A percentile compares a stretch with the other conserved stretches of the same genome.
phyloP scores from a whole-genome alignment of 1,140 invertebrate genomes.

The Lutraria rhynchaena region DNA sequence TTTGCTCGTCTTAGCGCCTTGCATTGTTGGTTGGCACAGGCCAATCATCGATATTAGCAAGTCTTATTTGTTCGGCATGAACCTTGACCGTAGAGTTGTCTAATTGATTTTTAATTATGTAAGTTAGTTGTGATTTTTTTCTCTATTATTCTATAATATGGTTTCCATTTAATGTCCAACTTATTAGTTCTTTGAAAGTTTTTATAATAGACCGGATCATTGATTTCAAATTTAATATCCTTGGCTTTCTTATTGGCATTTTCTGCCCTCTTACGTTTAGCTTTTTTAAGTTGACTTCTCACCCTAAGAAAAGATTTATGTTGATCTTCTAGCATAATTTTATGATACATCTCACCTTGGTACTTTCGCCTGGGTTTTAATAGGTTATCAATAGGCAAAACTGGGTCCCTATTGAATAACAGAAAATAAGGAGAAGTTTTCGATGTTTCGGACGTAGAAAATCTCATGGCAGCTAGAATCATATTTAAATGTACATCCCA shows the following conservation, averaged over 20 bases:
- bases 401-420: slow-evolving; percentile 27
- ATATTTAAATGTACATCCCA: slow-evolving; percentile 55
- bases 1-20: too few species aligned
- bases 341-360: slow-evolving; percentile 32
- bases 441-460: slow-evolving; percentile 34
- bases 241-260: too few species aligned
- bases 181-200: not conserved
- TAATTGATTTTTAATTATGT: not conserved
- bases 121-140: not conserved
- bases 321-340: slow-evolving; percentile 42
- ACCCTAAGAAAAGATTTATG: slow-evolving; percentile 45
- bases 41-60: not conserved
- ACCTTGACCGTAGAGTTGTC: not conserved
- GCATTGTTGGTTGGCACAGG: not conserved
- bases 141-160: not conserved
- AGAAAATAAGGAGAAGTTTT: slow-evolving; percentile 31
- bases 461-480: slow-evolving; percentile 29
- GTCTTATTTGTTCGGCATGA: not conserved
- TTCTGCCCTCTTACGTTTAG: too few species aligned
- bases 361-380: slow-evolving; percentile 44
- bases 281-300: too few species aligned
- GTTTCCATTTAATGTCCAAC: too few species aligned
- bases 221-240: too few species aligned
- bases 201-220: too few species aligned
- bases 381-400: slow-evolving; percentile 30